phyloP scores from a whole-genome alignment of 2,888 invertebrate species.

The Sinelater perroti region DNA sequence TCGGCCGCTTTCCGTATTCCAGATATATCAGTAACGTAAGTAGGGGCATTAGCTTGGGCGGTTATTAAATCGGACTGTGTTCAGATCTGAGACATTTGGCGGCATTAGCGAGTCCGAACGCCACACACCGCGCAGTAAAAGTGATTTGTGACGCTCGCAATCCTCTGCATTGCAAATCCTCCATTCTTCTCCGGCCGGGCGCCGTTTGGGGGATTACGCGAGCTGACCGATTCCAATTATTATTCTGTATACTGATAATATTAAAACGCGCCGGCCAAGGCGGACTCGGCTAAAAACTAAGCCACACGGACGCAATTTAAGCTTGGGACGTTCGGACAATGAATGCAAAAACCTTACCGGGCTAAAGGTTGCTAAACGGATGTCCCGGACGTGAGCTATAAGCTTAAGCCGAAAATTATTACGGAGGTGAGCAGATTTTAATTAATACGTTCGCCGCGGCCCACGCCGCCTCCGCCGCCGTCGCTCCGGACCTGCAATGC shows the following conservation, averaged over 20 bases:
- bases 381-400: slow-evolving; percentile 42
- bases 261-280: slow-evolving; percentile 53
- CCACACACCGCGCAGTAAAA: slow-evolving; percentile 56
- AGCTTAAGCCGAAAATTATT: slow-evolving; percentile 43
- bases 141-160: slow-evolving; percentile 62
- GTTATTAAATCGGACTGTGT: slow-evolving; percentile 42
- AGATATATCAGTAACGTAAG: slow-evolving; percentile 36
- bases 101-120: slow-evolving; percentile 48
- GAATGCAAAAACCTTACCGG: slow-evolving; percentile 39
- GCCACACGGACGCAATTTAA: slow-evolving; percentile 44
- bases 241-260: slow-evolving; percentile 56
- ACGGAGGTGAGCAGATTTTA: slow-evolving; percentile 37
- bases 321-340: slow-evolving; percentile 43
- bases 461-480: too few relatives aligned
- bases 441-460: slow-evolving; percentile 32
- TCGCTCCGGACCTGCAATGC: slow-evolving; percentile 14
- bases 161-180: slow-evolving; percentile 62
- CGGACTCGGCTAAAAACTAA: slow-evolving; percentile 47
- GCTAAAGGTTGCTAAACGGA: slow-evolving; percentile 40
- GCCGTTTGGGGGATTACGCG: slow-evolving; percentile 49
- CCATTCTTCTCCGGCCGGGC: slow-evolving; percentile 56
- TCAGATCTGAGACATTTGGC: slow-evolving; percentile 50
- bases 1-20: slow-evolving; percentile 26
- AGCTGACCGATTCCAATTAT: slow-evolving; percentile 57
- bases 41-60: slow-evolving; percentile 38